These are phyloP conservation scores for Iguana delicatissima DNA, from an alignment of 2,797 vertebrate genomes.

Conservation along the genomic window DNA sequence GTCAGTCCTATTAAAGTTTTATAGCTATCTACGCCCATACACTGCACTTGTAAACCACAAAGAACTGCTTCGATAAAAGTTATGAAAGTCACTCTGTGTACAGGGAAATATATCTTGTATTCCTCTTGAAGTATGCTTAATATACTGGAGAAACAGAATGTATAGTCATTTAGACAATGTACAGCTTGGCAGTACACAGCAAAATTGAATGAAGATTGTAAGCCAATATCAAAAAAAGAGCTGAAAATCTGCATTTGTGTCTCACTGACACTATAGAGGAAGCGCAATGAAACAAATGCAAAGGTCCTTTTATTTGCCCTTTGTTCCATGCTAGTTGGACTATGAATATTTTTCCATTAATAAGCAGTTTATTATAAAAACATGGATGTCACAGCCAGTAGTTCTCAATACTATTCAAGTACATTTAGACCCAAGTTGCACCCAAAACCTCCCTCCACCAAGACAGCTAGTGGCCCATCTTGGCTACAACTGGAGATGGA, in stretches of 20 bases:
- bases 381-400: background rate
- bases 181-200: conserved; percentile 7
- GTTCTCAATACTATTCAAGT: no score
- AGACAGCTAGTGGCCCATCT: no score
- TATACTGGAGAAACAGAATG: conserved; percentile 33
- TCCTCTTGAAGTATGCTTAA: conserved; percentile 58
- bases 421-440: no score
- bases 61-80: conserved; percentile 39
- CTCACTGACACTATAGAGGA: conserved; percentile 53
- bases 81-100: conserved; percentile 33
- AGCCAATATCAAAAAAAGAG: conserved; percentile 65
- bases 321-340: conserved; percentile 44
- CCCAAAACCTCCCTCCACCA: no score
- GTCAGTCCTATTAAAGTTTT: conserved; percentile 49
- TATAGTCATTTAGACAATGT: conserved; percentile 36
- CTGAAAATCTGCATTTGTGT: conserved; percentile 61
- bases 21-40: conserved; percentile 9
- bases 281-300: conserved; percentile 49
- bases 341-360: conserved; percentile 45
- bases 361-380: conserved; percentile 50
- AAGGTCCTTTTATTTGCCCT: conserved; percentile 50
- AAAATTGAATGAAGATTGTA: conserved; percentile 51
- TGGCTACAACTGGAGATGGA: no score
- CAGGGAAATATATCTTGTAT: conserved; percentile 44
- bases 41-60: conserved; percentile 42